Evolutionary conservation across 53 echinoderm and acorn worm genomes (phyloP), one percentile per base, ranked within the genome.

Genomic region (Henricia sp.): DNA sequence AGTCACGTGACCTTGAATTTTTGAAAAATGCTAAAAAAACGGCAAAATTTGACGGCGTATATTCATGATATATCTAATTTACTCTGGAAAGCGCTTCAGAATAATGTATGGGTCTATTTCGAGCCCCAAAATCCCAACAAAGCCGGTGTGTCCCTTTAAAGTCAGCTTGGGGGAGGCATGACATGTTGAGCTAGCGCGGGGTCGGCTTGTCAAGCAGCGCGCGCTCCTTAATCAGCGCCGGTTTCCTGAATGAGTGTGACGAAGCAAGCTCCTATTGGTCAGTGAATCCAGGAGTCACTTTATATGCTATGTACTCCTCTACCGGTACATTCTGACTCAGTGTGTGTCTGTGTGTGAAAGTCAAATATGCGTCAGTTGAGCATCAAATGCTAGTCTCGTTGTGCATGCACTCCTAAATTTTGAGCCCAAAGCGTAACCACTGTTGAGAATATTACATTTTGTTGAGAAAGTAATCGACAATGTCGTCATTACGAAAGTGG

Each of bases 141-240:
- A 63, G 32, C 30, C 29, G 36, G 73, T 23, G 63, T 46, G n/a
- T n/a, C n/a, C n/a, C n/a, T n/a, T n/a, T n/a, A n/a, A 48, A 24
- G 52, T 8, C 24, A 55, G 55, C 10, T 55, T 5, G 55, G 19
- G 5, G 55, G 8, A n/a, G n/a, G n/a, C n/a, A n/a, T n/a, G n/a
- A n/a, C n/a, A n/a, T n/a, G n/a, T n/a, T n/a, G n/a, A n/a, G n/a
- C 14, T 19, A 32, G 41, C 11, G 28, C 64, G 63, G 80, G 64
- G 80, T 64, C 80, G 80, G 64, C 80, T 64, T 80, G 80, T 80
- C 80, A 80, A 80, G 63, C 80, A 63, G 64, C 33, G 28, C 63
- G 63, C 62, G n/a, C 42, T 17, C 62, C 32, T 57, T 80, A 80
- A 80, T 80, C 80, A 80, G 28, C 63, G 19, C 46, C 9, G 64